Base-by-base conservation (phyloP, 1,140 invertebrate genomes). In the Zaprionus davidi region DNA sequence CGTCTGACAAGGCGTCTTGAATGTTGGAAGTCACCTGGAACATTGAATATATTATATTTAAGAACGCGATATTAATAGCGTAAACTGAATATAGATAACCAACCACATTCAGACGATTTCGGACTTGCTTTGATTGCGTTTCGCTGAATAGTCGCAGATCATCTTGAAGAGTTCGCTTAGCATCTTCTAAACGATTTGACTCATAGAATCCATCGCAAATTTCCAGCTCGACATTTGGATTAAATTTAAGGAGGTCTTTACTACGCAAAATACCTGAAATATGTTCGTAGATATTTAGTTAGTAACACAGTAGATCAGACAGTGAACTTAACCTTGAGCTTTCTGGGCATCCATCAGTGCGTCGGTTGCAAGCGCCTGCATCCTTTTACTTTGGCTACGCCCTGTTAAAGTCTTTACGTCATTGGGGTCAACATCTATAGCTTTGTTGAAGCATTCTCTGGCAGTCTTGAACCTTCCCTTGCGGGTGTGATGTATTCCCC, bases 181-280 rank as follows among this genome's bases (percentile, higher is more conserved):
- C 11, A 7, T 90, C 63, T 56, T 92, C 91, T 36, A 92, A 76
- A 3, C 68, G 67, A 55, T 91, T 92, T 3, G 79, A 75, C 24
- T 91, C 88, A 26, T 91, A 84, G 0, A 92, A 64, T 0, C 74
- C 68, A 56, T 90, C 71, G 17, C 75, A 79, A 13, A 87, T 72
- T 53, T 88, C 79, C 44, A 86, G 22, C 7, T 71, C 58, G 6
- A 81, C 13, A 13, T 71, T 46, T 7, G 57, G 22, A 53, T 58
- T 46, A 5, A 9, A 44, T 1, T n/a, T 15, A 2, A 31, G 20
- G 6, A 55, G 56, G 12, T 44, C 22, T 5, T 6, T 5, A 0
- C 0, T 15, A 4, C 5, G 20, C 11, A 75, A 12, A 9, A 78
- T 63, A 26, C 7, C 84, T 87, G 38, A 24, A 46, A 34, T 11